Base-by-base conservation (phyloP, 2,113 vertebrate genomes). In the Hippolais icterina region DNA sequence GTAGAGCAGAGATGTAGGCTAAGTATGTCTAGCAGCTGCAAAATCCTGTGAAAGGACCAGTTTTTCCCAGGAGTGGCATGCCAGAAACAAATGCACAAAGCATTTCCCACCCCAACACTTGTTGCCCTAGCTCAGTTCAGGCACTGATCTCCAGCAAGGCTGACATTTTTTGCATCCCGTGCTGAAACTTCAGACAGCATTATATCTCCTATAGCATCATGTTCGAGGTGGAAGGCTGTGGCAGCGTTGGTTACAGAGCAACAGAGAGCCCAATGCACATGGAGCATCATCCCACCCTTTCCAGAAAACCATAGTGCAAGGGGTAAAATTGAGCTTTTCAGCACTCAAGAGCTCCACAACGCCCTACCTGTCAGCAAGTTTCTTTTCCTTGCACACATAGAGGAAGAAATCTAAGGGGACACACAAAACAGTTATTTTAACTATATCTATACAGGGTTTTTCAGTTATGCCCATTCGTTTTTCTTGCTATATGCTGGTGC, bases 241-340 rank as follows among this genome's bases (percentile, higher is more conserved):
- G n/a, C 42, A 68, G 29, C 4, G 1, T 1, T 33, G 17, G 23
- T 29, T 42, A 46, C 15, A 12, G 39, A 29, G 15, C 42, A 22
- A 22, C 8, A 2, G 5, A 2, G 5, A 70, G 56, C 17, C 19
- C 11, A 7, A 11, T 2, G 9, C 7, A 1, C 2, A 5, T 7
- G 35, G 24, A 3, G 0, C 23, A 25, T n/a, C 35, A 41, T 20
- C 19, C 14, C 22, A 25, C 24, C 24, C 25, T 28, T 68, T 27
- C 24, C 41, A 6, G 0, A 18, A 5, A 61, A 19, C 13, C 1
- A 0, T 1, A 29, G 28, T n/a, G 39, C 12, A 23, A 37, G 4
- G 33, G 9, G 12, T 20, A 28, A 75, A 87, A 59, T 8, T 7
- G 31, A 39, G 17, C 33, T 41, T 27, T 31, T 23, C 5, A 31